phyloP scores from a whole-genome alignment of 2,113 vertebrate genomes.

The Polyodon spathula region DNA sequence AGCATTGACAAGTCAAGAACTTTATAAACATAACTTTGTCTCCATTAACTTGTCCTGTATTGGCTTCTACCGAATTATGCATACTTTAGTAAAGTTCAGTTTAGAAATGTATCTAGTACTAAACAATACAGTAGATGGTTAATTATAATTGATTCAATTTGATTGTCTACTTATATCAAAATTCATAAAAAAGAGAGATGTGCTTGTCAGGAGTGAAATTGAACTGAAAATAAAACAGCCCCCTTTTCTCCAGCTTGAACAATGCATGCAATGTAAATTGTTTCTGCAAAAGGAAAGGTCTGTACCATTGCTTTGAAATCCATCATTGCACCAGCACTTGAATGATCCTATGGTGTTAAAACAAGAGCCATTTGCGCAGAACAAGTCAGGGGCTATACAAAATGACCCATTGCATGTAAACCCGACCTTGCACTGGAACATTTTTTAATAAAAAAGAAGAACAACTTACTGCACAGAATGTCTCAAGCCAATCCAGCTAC shows the following conservation, averaged over 20 bases:
- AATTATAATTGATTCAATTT: no score
- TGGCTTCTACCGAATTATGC: no score
- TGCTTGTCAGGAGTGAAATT: neutral
- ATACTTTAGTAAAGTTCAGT: no score
- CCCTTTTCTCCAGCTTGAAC: no score
- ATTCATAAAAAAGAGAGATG: neutral
- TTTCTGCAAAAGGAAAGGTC: neutral
- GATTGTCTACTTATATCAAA: no score
- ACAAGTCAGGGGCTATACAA: conserved; percentile 48
- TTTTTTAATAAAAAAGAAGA: neutral
- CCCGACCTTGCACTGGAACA: conserved; percentile 50
- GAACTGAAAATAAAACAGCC: no score
- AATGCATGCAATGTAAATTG: no score
- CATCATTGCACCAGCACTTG: conserved; percentile 48
- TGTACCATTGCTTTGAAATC: conserved; percentile 51
- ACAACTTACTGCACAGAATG: neutral
- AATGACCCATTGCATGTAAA: conserved; percentile 34
- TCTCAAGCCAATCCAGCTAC: neutral
- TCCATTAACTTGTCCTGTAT: no score
- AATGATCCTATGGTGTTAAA: conserved; percentile 57
- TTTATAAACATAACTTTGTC: no score
- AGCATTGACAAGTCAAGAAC: no score
- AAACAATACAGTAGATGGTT: no score
- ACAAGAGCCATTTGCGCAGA: conserved; percentile 52
- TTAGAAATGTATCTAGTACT: no score